These are phyloP conservation scores for Streptopelia turtur DNA, from an alignment of 2,797 vertebrate species.

Conservation along the genomic window DNA sequence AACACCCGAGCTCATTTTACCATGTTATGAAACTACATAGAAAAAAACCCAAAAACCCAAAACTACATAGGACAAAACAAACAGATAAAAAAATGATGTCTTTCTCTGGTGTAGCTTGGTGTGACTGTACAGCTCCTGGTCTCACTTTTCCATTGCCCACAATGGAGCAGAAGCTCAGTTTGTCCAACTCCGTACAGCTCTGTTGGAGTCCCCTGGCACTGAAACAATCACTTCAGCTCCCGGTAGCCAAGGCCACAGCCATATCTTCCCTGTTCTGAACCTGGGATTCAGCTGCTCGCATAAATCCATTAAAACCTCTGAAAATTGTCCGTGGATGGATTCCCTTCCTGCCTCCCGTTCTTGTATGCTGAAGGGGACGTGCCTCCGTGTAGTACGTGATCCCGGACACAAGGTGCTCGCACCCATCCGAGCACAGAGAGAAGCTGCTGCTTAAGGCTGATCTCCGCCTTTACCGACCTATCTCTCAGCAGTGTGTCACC, in stretches of 20 bases:
- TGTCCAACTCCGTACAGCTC: not conserved
- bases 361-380: not conserved
- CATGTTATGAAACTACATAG: accelerated
- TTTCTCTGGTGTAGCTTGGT: not conserved
- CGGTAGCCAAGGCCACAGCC: accelerated
- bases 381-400: not conserved
- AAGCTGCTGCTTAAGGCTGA: not conserved
- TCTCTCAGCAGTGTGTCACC: not conserved
- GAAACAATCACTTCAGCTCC: not conserved
- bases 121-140: not conserved
- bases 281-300: not conserved
- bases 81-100: too few species aligned
- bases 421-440: not conserved
- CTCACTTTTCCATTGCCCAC: accelerated
- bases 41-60: not conserved
- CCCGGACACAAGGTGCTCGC: not conserved
- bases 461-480: not conserved
- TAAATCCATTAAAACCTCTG: constrained; percentile 14
- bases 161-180: not conserved
- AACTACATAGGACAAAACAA: not conserved
- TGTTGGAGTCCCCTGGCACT: not conserved
- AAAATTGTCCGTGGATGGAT: not conserved
- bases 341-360: not conserved
- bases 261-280: accelerated
- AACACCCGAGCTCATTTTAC: not conserved